Evolutionary conservation across 2,797 vertebrate species (phyloP), one percentile per base, ranked within the genome.

Genomic region (Parauchenoglanis punctatus): DNA sequence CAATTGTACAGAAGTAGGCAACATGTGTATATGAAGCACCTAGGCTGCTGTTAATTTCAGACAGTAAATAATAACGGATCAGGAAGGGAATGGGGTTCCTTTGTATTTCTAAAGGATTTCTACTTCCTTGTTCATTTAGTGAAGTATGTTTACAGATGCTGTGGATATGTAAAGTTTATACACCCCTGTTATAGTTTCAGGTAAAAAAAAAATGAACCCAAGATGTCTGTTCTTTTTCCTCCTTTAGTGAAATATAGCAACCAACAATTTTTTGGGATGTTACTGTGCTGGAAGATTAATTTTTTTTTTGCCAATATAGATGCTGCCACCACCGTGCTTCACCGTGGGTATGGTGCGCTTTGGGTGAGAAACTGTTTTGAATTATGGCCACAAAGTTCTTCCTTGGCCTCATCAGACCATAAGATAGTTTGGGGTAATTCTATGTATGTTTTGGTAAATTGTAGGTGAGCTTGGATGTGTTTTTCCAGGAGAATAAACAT

Each of bases 1-100:
- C 54, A 68, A 35, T 54, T 68, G 81, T 83, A 83, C 81, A 65
- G 80, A 82, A 82, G 44, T 17, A 31, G 8, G 44, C 5, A 68
- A 13, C 35, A 35, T 13, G 0, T 83, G 46, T 83, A 83, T 67
- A 31, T 20, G 68, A 68, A 23, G 40, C 35, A 61, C n/a, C 18
- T 46, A 46, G 25, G 52, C 40, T 18, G 44, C 1, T 52, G 61
- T 56, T 46, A 23, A 73, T 76, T 86, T 78, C 15, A 81, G 31
- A 59, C n/a, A 25, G 4, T 56, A 4, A 78, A 54, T 70, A 17
- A 18, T 25, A 23, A 17, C 11, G 17, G 25, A 28, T 28, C 49
- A 72, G 7, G 11, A 83, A n/a, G 44, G 49, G 52, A 84, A 35
- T 15, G 2, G 6, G 4, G 13, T 59, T 70, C 18, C 52, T 58